Base-by-base conservation (phyloP, 2,113 vertebrate genomes). In the Marmota flaviventris region DNA sequence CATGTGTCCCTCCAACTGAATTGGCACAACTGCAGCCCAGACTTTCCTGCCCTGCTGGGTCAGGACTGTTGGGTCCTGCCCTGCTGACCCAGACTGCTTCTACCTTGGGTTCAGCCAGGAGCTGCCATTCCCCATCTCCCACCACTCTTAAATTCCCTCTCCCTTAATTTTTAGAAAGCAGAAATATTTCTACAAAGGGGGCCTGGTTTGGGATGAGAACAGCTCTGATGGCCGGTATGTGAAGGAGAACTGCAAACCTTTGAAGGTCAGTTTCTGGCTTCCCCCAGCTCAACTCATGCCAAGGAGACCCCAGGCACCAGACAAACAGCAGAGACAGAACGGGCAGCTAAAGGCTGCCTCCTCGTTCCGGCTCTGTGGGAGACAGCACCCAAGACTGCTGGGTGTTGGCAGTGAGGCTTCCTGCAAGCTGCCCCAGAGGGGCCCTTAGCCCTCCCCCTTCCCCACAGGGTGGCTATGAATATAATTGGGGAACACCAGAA, bases 171-270 rank as follows among this genome's bases (percentile, higher is more conserved):
- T 32, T 93, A 99, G 99, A 98, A 99, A 99, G 96, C 99, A 99
- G 17, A 99, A 99, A 8, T 99, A 99, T 81, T 99, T 99, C 97
- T 99, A 99, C 96, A 99, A 99, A 0, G 99, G 99, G 81, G 98
- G 96, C 93, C 98, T 99, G 98, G 99, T 99, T 65, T 99, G 99
- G 99, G 99, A 99, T 83, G 98, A 98, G 70, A 99, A 99, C 97
- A 99, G 99, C 5, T 99, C 99, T 0, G 98, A 99, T 0, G 99
- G 99, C n/a, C 98, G 99, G 98, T 99, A 99, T 0, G 99, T 99
- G 89, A 99, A 98, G 97, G 99, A 99, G 98, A 99, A 99, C 98
- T 99, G 99, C 98, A 99, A 99, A 95, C 99, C 99, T 32, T 98
- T 99, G 70, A 99, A 98, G 99, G 99, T 99, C 98, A 97, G 98